Evolutionary conservation across 2,797 vertebrate species (phyloP).

Genomic region (Heliangelus exortis): DNA sequence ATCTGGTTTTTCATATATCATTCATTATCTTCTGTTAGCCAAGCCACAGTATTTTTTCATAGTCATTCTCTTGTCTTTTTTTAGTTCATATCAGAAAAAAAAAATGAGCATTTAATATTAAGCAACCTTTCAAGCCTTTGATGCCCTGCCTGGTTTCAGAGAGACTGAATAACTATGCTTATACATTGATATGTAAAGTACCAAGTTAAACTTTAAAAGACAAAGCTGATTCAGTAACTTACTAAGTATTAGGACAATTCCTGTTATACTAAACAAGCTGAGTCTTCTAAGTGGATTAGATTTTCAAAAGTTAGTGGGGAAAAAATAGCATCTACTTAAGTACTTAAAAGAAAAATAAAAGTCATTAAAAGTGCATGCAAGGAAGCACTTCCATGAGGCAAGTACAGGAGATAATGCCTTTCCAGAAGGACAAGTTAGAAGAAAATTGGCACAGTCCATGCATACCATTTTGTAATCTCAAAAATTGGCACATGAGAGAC

Average conservation of each 20-base stretch:
- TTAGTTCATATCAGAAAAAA: neutral
- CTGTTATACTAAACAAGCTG: neutral
- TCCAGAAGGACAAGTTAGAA: neutral
- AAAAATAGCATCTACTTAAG: neutral
- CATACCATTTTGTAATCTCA: neutral
- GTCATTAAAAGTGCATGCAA: neutral
- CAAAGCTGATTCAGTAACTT: slow-evolving; percentile 11
- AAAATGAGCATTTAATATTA: neutral
- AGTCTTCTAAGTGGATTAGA: neutral
- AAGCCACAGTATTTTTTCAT: neutral
- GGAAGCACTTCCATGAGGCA: neutral
- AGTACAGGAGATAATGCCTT: neutral
- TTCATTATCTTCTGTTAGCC: neutral
- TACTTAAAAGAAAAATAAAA: neutral
- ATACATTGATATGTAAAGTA: neutral
- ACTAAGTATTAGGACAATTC: slow-evolving; percentile 3
- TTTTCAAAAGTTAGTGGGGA: neutral
- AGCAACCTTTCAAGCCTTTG: neutral
- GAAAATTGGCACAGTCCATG: neutral
- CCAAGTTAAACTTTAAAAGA: neutral
- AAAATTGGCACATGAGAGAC: neutral
- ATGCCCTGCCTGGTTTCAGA: neutral
- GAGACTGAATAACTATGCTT: slow-evolving; percentile 13
- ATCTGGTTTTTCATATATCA: neutral
- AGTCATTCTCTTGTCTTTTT: neutral